Percentiles rank a stretch among this genome's conserved stretches.
Evolutionary conservation across 2,797 vertebrate species (phyloP).

Genomic region (Rhodeus uyekii): DNA sequence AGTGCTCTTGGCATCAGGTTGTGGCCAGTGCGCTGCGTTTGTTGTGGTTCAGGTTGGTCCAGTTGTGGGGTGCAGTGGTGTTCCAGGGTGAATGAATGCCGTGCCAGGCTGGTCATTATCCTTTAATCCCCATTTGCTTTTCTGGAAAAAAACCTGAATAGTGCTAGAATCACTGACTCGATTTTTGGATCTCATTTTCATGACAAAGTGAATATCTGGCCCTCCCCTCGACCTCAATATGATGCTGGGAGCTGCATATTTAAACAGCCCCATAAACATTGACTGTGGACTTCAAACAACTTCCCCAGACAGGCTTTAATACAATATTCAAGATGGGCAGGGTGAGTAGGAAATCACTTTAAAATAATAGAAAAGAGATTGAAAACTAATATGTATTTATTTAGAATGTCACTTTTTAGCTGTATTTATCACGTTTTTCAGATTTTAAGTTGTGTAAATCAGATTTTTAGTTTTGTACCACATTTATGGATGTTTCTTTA

Average conservation of each 20-base stretch:
- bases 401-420: no score
- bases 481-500: not conserved
- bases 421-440: no score
- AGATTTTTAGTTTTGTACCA: not conserved
- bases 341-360: conserved; percentile 68
- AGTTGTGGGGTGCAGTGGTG: conserved; percentile 41
- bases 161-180: conserved; percentile 94
- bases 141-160: conserved; percentile 89
- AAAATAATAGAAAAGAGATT: not conserved
- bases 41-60: conserved; percentile 35
- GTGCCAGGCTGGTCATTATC: conserved; percentile 79
- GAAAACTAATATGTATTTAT: not conserved
- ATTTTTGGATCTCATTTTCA: conserved; percentile 96
- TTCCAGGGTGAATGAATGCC: conserved; percentile 63
- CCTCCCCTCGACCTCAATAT: conserved; percentile 67
- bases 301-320: conserved; percentile 51
- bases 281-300: conserved; percentile 65
- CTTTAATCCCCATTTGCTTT: conserved; percentile 90
- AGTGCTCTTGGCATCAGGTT: conserved; percentile 50
- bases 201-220: conserved; percentile 89
- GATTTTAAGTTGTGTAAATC: no score
- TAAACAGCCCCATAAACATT: conserved; percentile 74
- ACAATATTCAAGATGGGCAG: conserved; percentile 71
- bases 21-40: conserved; percentile 15
- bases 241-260: conserved; percentile 77